phyloP scores from a whole-genome alignment of 1,140 invertebrate genomes.

The Chlorops oryzae region DNA sequence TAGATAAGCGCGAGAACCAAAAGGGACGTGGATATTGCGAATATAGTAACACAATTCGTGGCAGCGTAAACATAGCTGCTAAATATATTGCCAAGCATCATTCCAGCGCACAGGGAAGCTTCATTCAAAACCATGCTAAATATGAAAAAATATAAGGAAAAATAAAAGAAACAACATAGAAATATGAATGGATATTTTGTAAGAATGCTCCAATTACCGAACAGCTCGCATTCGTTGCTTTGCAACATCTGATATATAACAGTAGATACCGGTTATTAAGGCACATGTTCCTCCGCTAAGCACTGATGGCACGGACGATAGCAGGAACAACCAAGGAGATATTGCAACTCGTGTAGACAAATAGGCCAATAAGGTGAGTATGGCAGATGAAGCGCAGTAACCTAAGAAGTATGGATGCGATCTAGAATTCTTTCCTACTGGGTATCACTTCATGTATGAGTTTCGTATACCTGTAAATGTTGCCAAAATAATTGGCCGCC shows the following conservation, averaged over 20 bases:
- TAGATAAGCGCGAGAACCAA: constrained; percentile 35
- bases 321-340: constrained; percentile 55
- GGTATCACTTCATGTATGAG: not conserved
- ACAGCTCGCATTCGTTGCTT: constrained; percentile 50
- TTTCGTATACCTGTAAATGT: constrained; percentile 49
- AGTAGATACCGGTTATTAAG: constrained; percentile 56
- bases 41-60: constrained; percentile 24
- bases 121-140: constrained; percentile 59
- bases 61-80: constrained; percentile 48
- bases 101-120: constrained; percentile 53
- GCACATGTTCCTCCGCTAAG: constrained; percentile 55
- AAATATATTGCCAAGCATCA: constrained; percentile 54
- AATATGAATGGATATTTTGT: not conserved
- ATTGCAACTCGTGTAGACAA: constrained; percentile 35
- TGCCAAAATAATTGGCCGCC: constrained; percentile 58
- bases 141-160: not conserved
- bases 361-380: constrained; percentile 26
- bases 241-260: constrained; percentile 60
- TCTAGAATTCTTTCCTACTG: not conserved
- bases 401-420: constrained; percentile 17
- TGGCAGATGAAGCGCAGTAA: constrained; percentile 25
- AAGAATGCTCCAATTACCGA: constrained; percentile 25
- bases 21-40: constrained; percentile 24
- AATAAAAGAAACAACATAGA: not conserved
- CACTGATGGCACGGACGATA: constrained; percentile 55